These are phyloP conservation scores for Drosophila prosaltans DNA, from an alignment of 1,140 invertebrate species.

Conservation along the genomic window DNA sequence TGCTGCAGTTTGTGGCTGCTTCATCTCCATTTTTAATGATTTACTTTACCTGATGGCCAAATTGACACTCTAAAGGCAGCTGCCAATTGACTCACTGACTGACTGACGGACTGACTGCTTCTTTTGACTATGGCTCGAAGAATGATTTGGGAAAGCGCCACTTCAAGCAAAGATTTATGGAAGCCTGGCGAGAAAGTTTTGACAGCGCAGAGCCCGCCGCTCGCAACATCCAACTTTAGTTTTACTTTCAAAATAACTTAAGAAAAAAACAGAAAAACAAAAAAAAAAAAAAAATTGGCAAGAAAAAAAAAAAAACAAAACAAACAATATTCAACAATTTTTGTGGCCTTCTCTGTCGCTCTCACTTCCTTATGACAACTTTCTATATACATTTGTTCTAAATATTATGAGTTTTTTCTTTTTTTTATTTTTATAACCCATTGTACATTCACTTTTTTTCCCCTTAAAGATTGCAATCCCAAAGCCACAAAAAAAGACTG, in stretches of 20 bases:
- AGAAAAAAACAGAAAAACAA: neutral
- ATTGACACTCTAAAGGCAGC: slow-evolving; percentile 56
- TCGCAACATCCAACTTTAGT: neutral
- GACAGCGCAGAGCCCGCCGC: neutral
- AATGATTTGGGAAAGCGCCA: slow-evolving; percentile 62
- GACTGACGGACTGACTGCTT: neutral
- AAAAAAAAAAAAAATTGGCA: neutral
- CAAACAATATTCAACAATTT: neutral
- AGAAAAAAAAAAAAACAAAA: neutral
- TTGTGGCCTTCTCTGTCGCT: neutral
- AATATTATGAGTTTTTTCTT: neutral
- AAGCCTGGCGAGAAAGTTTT: slow-evolving; percentile 34
- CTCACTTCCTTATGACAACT: neutral
- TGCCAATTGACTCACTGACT: slow-evolving; percentile 26
- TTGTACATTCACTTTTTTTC: slow-evolving; percentile 24
- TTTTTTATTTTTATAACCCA: neutral
- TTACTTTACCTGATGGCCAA: slow-evolving; percentile 46
- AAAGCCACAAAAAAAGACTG: neutral
- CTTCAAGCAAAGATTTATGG: slow-evolving; percentile 49
- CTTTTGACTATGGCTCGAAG: slow-evolving; percentile 40
- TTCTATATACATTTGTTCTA: slow-evolving; percentile 14
- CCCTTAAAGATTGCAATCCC: slow-evolving; percentile 13
- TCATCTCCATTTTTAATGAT: slow-evolving; percentile 34
- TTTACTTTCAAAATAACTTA: slow-evolving; percentile 13
- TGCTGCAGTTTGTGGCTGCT: neutral